A percentile compares a stretch with the other conserved stretches of the same genome.
Evolutionary conservation across 2,888 invertebrate genomes (phyloP).

Genomic region (Cerastis rubricosa): DNA sequence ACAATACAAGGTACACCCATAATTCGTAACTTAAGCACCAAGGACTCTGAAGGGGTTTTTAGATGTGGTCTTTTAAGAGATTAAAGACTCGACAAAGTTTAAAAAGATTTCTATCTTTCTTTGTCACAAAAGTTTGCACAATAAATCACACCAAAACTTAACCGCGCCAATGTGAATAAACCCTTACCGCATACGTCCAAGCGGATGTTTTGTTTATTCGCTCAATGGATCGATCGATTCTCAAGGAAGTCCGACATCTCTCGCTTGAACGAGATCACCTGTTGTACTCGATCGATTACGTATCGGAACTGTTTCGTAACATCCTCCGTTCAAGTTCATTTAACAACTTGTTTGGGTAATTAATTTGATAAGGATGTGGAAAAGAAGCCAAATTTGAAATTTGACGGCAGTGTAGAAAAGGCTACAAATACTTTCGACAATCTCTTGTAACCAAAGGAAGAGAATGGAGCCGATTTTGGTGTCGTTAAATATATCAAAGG

Average conservation of each 20-base stretch:
- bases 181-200: constrained; percentile 35
- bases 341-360: constrained; percentile 13
- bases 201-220: constrained; percentile 51
- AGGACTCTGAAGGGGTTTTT: not conserved
- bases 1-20: not conserved
- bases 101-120: not conserved
- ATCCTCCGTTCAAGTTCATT: constrained; percentile 37
- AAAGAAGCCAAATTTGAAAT: too few relatives aligned
- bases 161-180: constrained; percentile 5
- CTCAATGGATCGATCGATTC: constrained; percentile 43
- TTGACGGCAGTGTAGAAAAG: too few relatives aligned
- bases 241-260: constrained; percentile 54
- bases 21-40: not conserved
- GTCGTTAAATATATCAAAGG: constrained; percentile 50
- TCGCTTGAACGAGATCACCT: constrained; percentile 54
- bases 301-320: constrained; percentile 38
- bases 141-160: not conserved
- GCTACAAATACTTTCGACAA: not conserved
- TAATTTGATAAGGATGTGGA: not conserved
- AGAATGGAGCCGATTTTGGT: constrained; percentile 34
- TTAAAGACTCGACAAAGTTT: not conserved
- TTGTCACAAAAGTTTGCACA: too few relatives aligned
- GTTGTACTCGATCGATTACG: constrained; percentile 24
- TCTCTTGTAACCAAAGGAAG: constrained; percentile 33
- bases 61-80: not conserved